Conservation (phyloP, 1,140 invertebrate genomes). For the Leptinotarsa defecta region DNA sequence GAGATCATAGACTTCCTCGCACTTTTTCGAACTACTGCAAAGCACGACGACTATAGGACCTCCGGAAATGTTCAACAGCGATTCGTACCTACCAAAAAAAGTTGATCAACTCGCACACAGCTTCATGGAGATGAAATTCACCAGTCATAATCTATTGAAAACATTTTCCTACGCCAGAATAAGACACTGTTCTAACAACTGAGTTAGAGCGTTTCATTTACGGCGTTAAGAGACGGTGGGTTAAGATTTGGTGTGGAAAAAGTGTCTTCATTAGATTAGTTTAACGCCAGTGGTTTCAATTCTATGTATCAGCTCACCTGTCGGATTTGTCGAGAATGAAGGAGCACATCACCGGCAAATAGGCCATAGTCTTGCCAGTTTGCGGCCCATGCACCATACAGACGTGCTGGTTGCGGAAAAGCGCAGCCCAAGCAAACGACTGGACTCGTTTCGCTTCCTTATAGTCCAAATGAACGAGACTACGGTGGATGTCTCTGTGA, state of each 20-base stretch:
- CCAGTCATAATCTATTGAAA: too few relatives aligned
- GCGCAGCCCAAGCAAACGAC: conserved; percentile 57
- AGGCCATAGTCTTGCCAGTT: conserved; percentile 61
- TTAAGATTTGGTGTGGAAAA: too few relatives aligned
- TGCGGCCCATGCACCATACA: conserved; percentile 56
- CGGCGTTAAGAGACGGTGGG: too few relatives aligned
- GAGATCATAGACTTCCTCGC: conserved; percentile 44
- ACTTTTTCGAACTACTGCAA: conserved; percentile 39
- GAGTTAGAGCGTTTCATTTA: too few relatives aligned
- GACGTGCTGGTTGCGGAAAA: conserved; percentile 57
- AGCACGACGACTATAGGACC: conserved; percentile 48
- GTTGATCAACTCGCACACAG: too few relatives aligned
- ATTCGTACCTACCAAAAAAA: conserved; percentile 20
- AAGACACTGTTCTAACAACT: too few relatives aligned
- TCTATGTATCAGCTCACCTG: not conserved
- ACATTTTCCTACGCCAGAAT: too few relatives aligned
- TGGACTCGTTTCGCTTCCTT: conserved; percentile 52
- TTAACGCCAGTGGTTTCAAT: too few relatives aligned
- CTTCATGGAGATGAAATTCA: too few relatives aligned
- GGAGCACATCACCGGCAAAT: conserved; percentile 58
- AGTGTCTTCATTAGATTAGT: too few relatives aligned
- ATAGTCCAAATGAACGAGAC: conserved; percentile 37
- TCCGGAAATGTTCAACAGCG: conserved; percentile 29
- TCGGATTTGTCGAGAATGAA: conserved; percentile 53
- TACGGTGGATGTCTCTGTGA: conserved; percentile 37